Base-by-base conservation (phyloP, 2,888 invertebrate genomes). In the Napeogenes inachia region DNA sequence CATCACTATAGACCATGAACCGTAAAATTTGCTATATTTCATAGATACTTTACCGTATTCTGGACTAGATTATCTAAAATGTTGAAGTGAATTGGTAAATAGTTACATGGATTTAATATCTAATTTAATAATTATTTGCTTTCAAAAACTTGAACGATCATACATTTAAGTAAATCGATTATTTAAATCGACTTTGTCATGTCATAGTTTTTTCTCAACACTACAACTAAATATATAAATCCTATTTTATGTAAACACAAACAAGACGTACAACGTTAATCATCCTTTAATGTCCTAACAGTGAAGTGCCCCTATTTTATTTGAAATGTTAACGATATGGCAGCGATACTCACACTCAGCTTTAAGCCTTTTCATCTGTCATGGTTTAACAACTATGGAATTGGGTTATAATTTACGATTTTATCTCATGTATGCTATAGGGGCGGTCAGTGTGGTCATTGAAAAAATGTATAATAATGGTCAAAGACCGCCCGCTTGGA, bases 381-480 rank as follows among this genome's bases (percentile, higher is more conserved):
- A 88, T 84, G 80, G 81, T 78, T 82, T 87, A 88, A 89, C 88
- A 87, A 79, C 87, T 82, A 80, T 82, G 84, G 86, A 89, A 90
- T 89, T 89, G 89, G 89, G 88, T 87, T 88, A 87, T 90, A 89
- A 90, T 90, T 90, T 90, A 90, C 84, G 88, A 90, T 89, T 87
- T 89, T 89, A 90, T 90, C 89, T 87, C 81, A 74, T 62, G 74
- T 73, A 81, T 81, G 82, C 85, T 84, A 89, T 89, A 84, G 87
- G 89, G 89, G 89, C 77, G 87, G 85, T 85, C 85, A 85, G 82
- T 75, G 77, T 78, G 80, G 80, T 78, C 78, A 76, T 74, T 77
- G 80, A 86, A 88, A 87, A 87, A 88, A 82, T 77, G 74, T 76
- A 74, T 78, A 80, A 79, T 82, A 85, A 85, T 84, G 83, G 84